Evolutionary conservation across 2,797 vertebrate species (phyloP), one percentile per base, ranked within the genome.

Genomic region (Percopsis omiscomaycus): DNA sequence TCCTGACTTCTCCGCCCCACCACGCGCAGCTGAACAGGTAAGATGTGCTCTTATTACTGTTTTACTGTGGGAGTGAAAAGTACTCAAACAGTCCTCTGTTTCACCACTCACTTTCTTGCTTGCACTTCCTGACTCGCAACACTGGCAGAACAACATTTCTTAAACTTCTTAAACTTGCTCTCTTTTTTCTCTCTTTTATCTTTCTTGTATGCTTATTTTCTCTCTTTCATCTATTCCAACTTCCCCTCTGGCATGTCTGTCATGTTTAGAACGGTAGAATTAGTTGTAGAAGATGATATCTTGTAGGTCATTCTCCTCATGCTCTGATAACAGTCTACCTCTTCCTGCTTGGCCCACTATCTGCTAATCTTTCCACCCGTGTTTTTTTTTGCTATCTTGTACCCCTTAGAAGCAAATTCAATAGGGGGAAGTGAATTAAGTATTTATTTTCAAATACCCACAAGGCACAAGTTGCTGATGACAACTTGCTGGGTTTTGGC

Each of bases 1-100:
- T 93, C 92, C 92, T 90, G 79, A 88, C 87, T 89, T 91, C 85
- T 92, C 89, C 88, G 56, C 86, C 90, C 92, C 88, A 75, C 74
- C 85, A 88, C 42, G 61, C 54, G 44, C 13, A 80, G 50, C 77
- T 68, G 56, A 83, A 73, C 89, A 91, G 92, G 92, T 93, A 92
- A 90, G 92, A 83, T 11, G 46, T 74, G 58, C 16, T 50, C 48
- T 60, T 61, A 27, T 78, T 64, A 22, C 68, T 48, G n/a, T 22
- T 44, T 45, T 4, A 58, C 42, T 58, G 37, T 45, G 27, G 22
- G 55, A 45, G 55, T 11, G 45, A 79, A 63, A 83, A 84, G 68
- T 80, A 78, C 68, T 81, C 32, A 44, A 10, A 8, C 48, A 10
- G 30, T 3, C 42, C 55, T 29, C 30, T 55, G 51, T 62, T 28